Evolutionary conservation across 92 coral and sea anemone species (phyloP).

Genomic region (Chrysogorgia sp.): DNA sequence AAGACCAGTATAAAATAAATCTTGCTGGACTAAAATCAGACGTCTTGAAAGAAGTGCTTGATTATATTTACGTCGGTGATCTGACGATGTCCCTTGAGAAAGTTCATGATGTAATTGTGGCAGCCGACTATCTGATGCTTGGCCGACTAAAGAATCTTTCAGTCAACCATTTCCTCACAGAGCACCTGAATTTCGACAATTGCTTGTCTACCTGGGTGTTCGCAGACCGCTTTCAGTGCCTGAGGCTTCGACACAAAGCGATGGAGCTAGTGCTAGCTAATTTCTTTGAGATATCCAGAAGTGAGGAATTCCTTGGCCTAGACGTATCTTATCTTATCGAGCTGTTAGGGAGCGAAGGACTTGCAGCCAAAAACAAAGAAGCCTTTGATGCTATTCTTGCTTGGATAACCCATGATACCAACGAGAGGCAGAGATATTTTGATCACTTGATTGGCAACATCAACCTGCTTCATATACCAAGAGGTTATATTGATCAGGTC

Average conservation of each 20-base stretch:
- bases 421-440: conserved; percentile 69
- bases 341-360: conserved; percentile 84
- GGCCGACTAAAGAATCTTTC: conserved; percentile 73
- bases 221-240: conserved; percentile 81
- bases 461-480: conserved; percentile 73
- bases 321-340: conserved; percentile 71
- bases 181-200: conserved; percentile 73
- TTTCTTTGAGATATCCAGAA: conserved; percentile 66
- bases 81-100: conserved; percentile 65
- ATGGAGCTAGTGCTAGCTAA: conserved; percentile 78
- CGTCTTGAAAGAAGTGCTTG: conserved; percentile 61
- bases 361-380: conserved; percentile 85
- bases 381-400: conserved; percentile 78
- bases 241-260: conserved; percentile 70
- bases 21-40: conserved; percentile 59
- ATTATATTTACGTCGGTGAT: conserved; percentile 76
- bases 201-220: conserved; percentile 77
- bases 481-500: conserved; percentile 68
- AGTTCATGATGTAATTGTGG: conserved; percentile 69
- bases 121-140: conserved; percentile 75
- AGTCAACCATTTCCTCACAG: conserved; percentile 63
- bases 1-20: conserved; percentile 61
- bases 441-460: conserved; percentile 70
- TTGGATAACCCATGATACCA: conserved; percentile 70
- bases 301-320: conserved; percentile 69